Evolutionary conservation across 2,888 invertebrate genomes (phyloP).

Genomic region (Meiosimyza decipiens): DNA sequence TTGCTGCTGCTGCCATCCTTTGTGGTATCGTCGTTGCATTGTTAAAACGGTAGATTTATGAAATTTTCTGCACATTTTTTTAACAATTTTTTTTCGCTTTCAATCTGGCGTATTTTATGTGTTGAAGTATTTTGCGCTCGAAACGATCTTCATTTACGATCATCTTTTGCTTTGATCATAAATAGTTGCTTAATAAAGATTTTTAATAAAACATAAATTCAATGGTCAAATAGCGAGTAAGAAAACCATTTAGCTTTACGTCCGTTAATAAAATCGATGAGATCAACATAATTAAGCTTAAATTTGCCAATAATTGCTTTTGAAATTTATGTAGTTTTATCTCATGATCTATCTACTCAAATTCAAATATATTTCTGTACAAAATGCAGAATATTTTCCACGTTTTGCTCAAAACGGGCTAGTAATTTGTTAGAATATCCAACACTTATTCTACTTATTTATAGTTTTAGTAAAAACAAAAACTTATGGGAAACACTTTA

Average conservation of each 20-base stretch:
- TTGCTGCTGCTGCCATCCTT: constrained; percentile 19
- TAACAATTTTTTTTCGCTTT: constrained; percentile 45
- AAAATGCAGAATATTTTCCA: too few species aligned
- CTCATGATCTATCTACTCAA: too few species aligned
- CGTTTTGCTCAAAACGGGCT: too few species aligned
- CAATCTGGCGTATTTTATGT: constrained; percentile 15
- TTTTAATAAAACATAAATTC: constrained; percentile 35
- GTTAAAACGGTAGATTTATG: constrained; percentile 49
- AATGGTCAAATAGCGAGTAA: constrained; percentile 4
- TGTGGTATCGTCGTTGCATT: constrained; percentile 30
- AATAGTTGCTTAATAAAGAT: constrained; percentile 26
- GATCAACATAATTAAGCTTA: constrained; percentile 1
- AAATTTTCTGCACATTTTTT: constrained; percentile 40
- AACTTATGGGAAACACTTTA: too few species aligned
- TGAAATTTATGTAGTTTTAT: not conserved
- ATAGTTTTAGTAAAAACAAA: too few species aligned
- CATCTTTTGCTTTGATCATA: not conserved
- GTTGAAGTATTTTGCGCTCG: constrained; percentile 12
- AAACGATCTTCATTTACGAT: constrained; percentile 28
- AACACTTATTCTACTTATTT: too few species aligned
- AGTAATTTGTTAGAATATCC: too few species aligned
- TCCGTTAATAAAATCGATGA: constrained; percentile 10
- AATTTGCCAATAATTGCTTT: not conserved
- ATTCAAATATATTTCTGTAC: too few species aligned
- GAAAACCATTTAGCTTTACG: not conserved